phyloP scores from a whole-genome alignment of 1,140 invertebrate species.

The Potamilus streckersoni region DNA sequence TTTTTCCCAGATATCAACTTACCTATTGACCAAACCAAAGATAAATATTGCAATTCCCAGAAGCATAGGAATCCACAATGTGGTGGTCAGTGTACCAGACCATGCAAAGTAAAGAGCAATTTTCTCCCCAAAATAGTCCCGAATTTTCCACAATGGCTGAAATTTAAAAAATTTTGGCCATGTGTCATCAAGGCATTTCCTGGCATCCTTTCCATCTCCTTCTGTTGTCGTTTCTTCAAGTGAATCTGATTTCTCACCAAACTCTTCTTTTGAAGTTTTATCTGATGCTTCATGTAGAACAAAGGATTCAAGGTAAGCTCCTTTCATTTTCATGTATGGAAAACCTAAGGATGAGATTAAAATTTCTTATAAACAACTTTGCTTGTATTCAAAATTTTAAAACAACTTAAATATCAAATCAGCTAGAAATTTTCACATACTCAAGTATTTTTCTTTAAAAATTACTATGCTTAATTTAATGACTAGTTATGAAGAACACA shows the following conservation, averaged over 20 bases:
- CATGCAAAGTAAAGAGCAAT: slow-evolving; percentile 70
- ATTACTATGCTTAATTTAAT: too few relatives aligned
- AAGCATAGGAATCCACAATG: slow-evolving; percentile 65
- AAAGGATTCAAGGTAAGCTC: slow-evolving; percentile 13
- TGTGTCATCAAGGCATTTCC: slow-evolving; percentile 52
- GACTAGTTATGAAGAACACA: too few relatives aligned
- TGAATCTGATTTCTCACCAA: slow-evolving; percentile 17
- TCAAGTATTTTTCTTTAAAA: too few relatives aligned
- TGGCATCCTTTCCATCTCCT: slow-evolving; percentile 14
- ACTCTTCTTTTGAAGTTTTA: slow-evolving; percentile 5
- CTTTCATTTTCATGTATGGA: slow-evolving; percentile 19
- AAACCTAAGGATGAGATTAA: slow-evolving; percentile 10
- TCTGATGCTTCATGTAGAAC: slow-evolving; percentile 25
- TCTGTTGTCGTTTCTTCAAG: slow-evolving; percentile 5
- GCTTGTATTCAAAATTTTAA: too few relatives aligned
- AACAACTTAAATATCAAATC: too few relatives aligned
- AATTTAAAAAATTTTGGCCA: slow-evolving; percentile 62
- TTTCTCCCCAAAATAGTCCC: slow-evolving; percentile 70
- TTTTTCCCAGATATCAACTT: slow-evolving; percentile 39
- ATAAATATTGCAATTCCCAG: slow-evolving; percentile 67
- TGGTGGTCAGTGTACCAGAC: slow-evolving; percentile 61
- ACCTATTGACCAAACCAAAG: slow-evolving; percentile 65
- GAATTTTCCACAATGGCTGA: slow-evolving; percentile 66
- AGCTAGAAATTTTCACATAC: too few relatives aligned
- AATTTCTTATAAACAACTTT: too few relatives aligned